A percentile compares a stretch with the other conserved stretches of the same genome.
Conservation (phyloP, 2,888 invertebrate species). For the Trimorus sp. region DNA sequence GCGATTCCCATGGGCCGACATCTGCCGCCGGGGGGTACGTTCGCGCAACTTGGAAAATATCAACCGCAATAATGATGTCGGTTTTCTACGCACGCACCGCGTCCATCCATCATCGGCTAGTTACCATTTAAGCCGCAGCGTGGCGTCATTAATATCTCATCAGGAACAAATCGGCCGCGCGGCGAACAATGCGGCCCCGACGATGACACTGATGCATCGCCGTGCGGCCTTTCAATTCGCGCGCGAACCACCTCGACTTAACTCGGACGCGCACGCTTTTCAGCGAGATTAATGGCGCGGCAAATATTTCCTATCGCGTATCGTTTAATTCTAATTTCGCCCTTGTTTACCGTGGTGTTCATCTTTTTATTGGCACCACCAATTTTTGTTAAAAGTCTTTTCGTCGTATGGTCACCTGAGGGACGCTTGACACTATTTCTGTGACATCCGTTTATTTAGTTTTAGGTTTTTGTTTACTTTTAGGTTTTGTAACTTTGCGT, state of each 20-base stretch:
- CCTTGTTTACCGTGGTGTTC: no score
- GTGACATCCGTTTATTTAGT: no score
- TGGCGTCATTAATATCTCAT: conserved; percentile 81
- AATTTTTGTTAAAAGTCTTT: no score
- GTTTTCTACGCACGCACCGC: conserved; percentile 67
- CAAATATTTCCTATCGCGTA: no score
- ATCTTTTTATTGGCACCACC: no score
- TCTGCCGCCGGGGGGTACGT: conserved; percentile 45
- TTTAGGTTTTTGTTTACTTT: no score
- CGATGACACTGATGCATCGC: conserved; percentile 80
- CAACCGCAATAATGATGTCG: conserved; percentile 72
- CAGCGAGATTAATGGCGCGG: conserved; percentile 20
- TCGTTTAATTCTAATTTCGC: no score
- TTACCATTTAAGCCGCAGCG: conserved; percentile 81
- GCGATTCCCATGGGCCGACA: conserved; percentile 19
- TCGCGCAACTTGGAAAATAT: conserved; percentile 72
- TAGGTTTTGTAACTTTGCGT: no score
- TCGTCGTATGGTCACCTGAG: no score
- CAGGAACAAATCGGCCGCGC: conserved; percentile 75
- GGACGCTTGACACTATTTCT: no score
- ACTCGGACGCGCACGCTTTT: conserved; percentile 20
- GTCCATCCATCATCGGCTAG: conserved; percentile 80
- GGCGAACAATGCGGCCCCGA: conserved; percentile 71
- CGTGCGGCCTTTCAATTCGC: conserved; percentile 59
- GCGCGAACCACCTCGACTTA: conserved; percentile 32